Evolutionary conservation across 2,113 vertebrate species (phyloP).

Genomic region (Otolemur garnettii): DNA sequence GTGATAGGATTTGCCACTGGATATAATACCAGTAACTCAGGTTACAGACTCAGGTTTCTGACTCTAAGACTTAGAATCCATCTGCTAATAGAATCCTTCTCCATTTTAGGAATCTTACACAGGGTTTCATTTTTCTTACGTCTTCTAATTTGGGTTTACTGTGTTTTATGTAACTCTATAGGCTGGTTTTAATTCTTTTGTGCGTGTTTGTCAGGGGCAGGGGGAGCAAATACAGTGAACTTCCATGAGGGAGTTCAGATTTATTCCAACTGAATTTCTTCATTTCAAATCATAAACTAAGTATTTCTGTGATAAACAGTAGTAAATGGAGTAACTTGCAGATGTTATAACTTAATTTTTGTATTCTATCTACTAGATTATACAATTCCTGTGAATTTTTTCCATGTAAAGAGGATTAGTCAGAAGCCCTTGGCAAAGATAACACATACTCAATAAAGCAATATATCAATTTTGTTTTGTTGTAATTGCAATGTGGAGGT

Average conservation of each 20-base stretch:
- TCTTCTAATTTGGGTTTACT: neutral
- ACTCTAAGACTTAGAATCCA: neutral
- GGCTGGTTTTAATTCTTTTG: conserved; percentile 7
- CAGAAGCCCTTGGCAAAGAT: conserved; percentile 22
- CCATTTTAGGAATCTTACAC: neutral
- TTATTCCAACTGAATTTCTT: conserved; percentile 2
- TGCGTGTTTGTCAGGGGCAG: neutral
- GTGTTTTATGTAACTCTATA: conserved; percentile 7
- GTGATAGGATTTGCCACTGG: neutral
- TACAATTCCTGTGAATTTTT: neutral
- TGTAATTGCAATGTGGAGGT: neutral
- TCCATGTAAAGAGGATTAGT: neutral
- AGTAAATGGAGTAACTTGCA: neutral
- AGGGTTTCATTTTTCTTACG: neutral
- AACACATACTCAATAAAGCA: neutral
- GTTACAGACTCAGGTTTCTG: neutral
- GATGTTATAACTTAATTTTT: neutral
- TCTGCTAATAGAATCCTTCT: neutral
- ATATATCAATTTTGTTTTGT: neutral
- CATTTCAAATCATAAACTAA: neutral
- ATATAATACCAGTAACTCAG: neutral
- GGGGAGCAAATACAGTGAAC: neutral
- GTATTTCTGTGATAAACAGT: neutral
- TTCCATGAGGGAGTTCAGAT: neutral
- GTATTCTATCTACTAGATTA: neutral